A percentile compares a stretch with the other conserved stretches of the same genome.
Evolutionary conservation across 1,140 invertebrate genomes (phyloP).

Genomic region (silkworm (Bombyx mori)): DNA sequence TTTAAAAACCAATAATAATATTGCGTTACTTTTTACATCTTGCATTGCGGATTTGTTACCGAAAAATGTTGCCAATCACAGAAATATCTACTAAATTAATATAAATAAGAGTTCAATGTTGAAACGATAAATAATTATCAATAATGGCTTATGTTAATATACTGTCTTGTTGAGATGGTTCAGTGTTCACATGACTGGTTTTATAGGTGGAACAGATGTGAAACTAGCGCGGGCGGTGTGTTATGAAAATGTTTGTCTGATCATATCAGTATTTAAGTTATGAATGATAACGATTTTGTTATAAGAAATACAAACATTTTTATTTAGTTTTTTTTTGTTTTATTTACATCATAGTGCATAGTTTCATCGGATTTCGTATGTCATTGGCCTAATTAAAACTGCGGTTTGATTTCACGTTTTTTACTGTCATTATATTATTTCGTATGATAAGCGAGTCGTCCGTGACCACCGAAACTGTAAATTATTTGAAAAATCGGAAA

Average conservation of each 20-base stretch:
- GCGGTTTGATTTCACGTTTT: too few species aligned
- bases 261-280: slow-evolving; percentile 47
- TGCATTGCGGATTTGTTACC: too few species aligned
- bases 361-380: neutral
- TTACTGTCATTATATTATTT: too few species aligned
- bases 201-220: slow-evolving; percentile 65
- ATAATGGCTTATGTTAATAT: neutral
- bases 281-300: slow-evolving; percentile 20
- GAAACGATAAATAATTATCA: neutral
- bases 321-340: slow-evolving; percentile 9
- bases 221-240: slow-evolving; percentile 19
- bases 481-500: too few species aligned
- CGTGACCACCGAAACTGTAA: too few species aligned
- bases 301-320: slow-evolving; percentile 23
- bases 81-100: too few species aligned
- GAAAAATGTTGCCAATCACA: too few species aligned
- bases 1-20: too few species aligned
- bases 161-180: slow-evolving; percentile 1
- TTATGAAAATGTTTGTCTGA: slow-evolving; percentile 20
- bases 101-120: neutral
- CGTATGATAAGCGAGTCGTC: too few species aligned
- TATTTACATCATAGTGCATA: slow-evolving; percentile 3
- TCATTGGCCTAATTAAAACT: too few species aligned
- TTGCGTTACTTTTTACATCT: too few species aligned
- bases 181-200: slow-evolving; percentile 54